Base-by-base conservation (phyloP, 2,888 invertebrate genomes). In the Phaonia tiefii region DNA sequence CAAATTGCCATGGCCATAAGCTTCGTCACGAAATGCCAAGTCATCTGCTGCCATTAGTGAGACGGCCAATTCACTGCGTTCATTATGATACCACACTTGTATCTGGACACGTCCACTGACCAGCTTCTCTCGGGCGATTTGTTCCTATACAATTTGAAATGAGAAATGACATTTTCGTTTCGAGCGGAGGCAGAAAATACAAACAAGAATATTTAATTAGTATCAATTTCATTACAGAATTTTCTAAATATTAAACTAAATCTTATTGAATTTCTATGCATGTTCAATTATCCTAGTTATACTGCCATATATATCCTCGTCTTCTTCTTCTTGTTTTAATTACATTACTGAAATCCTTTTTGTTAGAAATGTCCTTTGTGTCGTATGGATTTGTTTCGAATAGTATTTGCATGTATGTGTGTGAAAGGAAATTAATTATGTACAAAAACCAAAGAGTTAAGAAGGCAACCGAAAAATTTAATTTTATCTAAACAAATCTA, bases 41-140 rank as follows among this genome's bases (percentile, higher is more conserved):
- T 96, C 96, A 87, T 97, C 96, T 8, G 95, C 97, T 2, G 96
- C 96, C 88, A 97, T 93, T 65, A 98, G 93, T 4, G 96, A 95
- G 26, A 97, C 96, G 10, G 96, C 95, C 75, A 98, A 92, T 87
- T 97, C 96, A 86, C 93, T 94, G 79, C 96, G 92, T 86, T 96
- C 96, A 78, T 94, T 94, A 88, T 97, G 96, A 92, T 97, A 97
- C 94, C 96, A 96, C 73, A 97, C 95, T 89, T 97, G 97, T 84
- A 98, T 93, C 91, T 97, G 96, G 44, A 97, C 94, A 22, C 97
- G 93, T 54, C 96, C 96, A 26, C 94, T 93, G 75, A 95, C 94
- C 85, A 93, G 94, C 82, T 95, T 93, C 90, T 96, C 95, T 79
- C 94, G 93, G n/a, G 93, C 93, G 83, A 94, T 91, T 92, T 94